phyloP scores from a whole-genome alignment of 1,140 invertebrate species.

The Drosophila rufa region DNA sequence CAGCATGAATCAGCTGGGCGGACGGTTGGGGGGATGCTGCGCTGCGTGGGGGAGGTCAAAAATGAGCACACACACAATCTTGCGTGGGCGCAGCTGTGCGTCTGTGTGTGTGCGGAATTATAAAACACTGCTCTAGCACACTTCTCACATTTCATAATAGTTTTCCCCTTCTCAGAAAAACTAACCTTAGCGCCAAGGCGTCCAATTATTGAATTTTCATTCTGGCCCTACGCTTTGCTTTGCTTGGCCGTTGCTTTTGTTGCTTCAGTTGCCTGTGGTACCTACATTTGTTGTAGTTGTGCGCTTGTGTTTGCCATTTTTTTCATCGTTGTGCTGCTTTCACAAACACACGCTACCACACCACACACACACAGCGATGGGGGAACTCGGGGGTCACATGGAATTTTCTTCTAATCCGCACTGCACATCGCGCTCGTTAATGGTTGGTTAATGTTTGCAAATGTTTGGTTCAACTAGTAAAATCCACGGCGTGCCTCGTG shows the following conservation, averaged over 20 bases:
- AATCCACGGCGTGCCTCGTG: conserved; percentile 30
- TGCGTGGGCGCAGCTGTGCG: conserved; percentile 55
- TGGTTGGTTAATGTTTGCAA: conserved; percentile 36
- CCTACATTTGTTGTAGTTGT: conserved; percentile 77
- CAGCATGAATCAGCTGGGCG: conserved; percentile 72
- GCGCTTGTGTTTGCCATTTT: conserved; percentile 77
- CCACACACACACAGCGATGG: conserved; percentile 25
- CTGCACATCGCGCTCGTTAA: conserved; percentile 45
- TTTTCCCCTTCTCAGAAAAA: conserved; percentile 25
- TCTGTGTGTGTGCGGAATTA: conserved; percentile 50
- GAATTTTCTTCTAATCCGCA: conserved; percentile 35
- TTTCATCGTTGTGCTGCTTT: conserved; percentile 62
- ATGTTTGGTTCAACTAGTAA: conserved; percentile 26
- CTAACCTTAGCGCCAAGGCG: conserved; percentile 62
- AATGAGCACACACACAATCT: conserved; percentile 44
- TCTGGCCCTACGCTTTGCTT: conserved; percentile 31
- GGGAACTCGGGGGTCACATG: conserved; percentile 57
- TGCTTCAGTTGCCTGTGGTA: conserved; percentile 44
- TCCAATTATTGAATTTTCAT: conserved; percentile 79
- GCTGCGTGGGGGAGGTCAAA: conserved; percentile 73
- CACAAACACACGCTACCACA: conserved; percentile 49
- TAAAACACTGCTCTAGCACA: conserved; percentile 63
- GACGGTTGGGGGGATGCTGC: conserved; percentile 17
- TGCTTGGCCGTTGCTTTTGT: conserved; percentile 33
- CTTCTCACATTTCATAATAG: conserved; percentile 72